phyloP scores from a whole-genome alignment of 92 coral and sea anemone species.

The Phenganax stokvisi region DNA sequence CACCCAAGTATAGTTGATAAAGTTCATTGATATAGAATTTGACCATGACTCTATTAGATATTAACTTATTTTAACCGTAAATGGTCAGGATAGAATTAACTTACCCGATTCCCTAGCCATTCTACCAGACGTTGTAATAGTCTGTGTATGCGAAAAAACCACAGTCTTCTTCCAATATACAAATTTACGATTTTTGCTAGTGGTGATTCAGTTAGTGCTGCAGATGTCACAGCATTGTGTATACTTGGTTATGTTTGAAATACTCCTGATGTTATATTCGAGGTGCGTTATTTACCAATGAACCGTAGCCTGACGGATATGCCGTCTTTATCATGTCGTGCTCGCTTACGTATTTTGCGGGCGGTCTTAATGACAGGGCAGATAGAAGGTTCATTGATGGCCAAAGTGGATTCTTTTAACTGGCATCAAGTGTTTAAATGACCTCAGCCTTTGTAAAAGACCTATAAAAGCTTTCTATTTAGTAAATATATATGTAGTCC shows the following conservation, averaged over 20 bases:
- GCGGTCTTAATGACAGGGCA: background rate
- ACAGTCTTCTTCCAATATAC: too few species aligned
- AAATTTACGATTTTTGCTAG: background rate
- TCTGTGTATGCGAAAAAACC: too few species aligned
- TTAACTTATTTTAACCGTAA: conserved; percentile 1
- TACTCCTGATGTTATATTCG: background rate
- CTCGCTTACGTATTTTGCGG: background rate
- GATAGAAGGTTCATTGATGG: conserved; percentile 1
- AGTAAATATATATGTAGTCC: too few species aligned
- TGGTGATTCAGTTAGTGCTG: background rate
- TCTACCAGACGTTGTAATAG: background rate
- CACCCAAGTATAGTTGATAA: too few species aligned
- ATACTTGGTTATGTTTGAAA: background rate
- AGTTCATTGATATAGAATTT: too few species aligned
- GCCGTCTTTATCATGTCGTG: background rate
- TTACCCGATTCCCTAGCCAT: conserved; percentile 6
- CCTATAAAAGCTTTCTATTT: background rate
- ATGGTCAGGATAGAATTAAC: background rate
- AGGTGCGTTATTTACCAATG: background rate
- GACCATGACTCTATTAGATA: background rate
- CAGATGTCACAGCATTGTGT: background rate
- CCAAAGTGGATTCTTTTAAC: background rate
- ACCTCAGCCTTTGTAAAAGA: background rate
- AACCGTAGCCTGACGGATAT: background rate
- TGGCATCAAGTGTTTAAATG: too few species aligned